phyloP scores from a whole-genome alignment of 2,113 vertebrate genomes.

The Loxodonta africana region DNA sequence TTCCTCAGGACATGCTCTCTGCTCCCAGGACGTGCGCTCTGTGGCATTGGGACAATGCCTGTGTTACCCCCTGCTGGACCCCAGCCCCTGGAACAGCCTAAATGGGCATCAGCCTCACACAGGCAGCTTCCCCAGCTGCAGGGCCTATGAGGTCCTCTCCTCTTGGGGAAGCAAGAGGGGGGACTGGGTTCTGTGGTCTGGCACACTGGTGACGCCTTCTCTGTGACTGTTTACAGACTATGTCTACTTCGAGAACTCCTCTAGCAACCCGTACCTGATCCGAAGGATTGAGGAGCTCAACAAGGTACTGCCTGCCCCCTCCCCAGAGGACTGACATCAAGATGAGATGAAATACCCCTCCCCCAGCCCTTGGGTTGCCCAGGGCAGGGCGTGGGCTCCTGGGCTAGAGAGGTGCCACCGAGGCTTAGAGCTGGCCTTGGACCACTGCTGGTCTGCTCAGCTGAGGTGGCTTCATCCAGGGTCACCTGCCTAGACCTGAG shows the following conservation, averaged over 20 bases:
- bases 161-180: background rate
- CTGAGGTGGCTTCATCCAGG: no score
- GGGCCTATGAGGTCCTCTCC: no score
- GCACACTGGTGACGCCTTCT: background rate
- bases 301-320: conserved; percentile 89
- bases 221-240: conserved; percentile 92
- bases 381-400: background rate
- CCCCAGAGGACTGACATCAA: background rate
- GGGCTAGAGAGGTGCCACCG: background rate
- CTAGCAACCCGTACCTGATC: conserved; percentile 99
- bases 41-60: no score
- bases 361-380: no score
- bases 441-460: background rate
- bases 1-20: no score
- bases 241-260: conserved; percentile 99
- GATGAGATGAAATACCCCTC: no score
- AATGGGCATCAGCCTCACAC: background rate
- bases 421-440: background rate
- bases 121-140: background rate
- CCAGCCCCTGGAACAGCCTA: no score
- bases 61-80: no score
- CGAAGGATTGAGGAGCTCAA: conserved; percentile 99
- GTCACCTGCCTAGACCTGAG: background rate
- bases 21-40: no score
- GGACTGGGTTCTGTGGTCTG: background rate